phyloP scores from a whole-genome alignment of 2,888 invertebrate genomes.

The Brenthis daphne region DNA sequence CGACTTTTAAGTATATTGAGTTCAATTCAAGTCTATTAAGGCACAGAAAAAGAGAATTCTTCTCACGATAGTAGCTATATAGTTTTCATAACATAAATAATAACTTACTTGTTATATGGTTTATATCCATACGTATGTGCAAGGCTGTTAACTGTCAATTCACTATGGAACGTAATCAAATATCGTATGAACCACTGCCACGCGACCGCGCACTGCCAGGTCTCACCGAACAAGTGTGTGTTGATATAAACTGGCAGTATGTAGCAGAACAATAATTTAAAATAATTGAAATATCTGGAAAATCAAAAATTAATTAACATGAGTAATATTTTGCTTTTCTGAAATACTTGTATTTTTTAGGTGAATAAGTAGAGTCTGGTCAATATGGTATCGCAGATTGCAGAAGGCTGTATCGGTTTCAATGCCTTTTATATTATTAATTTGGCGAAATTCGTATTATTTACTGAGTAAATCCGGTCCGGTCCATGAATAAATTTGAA shows the following conservation, averaged over 20 bases:
- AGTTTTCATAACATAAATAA: neutral
- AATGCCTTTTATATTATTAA: too few relatives aligned
- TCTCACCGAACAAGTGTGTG: conserved; percentile 87
- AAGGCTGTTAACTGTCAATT: conserved; percentile 93
- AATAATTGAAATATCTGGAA: conserved; percentile 84
- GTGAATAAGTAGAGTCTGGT: too few relatives aligned
- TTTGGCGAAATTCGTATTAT: too few relatives aligned
- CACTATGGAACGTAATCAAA: conserved; percentile 89
- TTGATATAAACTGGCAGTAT: conserved; percentile 87
- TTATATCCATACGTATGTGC: conserved; percentile 88
- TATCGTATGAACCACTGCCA: conserved; percentile 89
- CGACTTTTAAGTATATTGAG: too few relatives aligned
- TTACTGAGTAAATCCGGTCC: too few relatives aligned
- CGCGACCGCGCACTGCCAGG: conserved; percentile 85
- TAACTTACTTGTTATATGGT: conserved; percentile 71
- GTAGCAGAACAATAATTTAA: conserved; percentile 88
- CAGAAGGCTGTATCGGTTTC: too few relatives aligned
- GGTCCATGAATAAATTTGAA: conserved; percentile 22
- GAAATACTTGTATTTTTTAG: too few relatives aligned
- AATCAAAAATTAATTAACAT: conserved; percentile 1
- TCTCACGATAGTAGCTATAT: neutral
- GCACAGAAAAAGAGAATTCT: neutral
- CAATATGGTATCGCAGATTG: too few relatives aligned
- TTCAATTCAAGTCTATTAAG: too few relatives aligned
- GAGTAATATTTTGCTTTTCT: too few relatives aligned